These are phyloP conservation scores for Grammomys surdaster DNA, from an alignment of 2,113 vertebrate species.

Conservation along the genomic window DNA sequence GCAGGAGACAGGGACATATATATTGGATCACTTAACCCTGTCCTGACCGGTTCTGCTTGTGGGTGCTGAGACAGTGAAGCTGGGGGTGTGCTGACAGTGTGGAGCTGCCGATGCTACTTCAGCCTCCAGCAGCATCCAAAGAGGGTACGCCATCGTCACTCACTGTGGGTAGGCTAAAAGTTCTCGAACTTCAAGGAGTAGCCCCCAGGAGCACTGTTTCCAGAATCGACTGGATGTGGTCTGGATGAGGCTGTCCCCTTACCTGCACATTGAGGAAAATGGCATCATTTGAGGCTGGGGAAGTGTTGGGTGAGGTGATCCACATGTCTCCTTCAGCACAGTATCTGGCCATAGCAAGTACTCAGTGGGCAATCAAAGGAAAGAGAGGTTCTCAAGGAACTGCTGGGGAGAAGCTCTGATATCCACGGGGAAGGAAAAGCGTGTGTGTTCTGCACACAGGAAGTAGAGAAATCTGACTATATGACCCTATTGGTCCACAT, in stretches of 20 bases:
- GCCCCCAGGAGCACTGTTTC: neutral
- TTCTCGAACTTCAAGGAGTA: neutral
- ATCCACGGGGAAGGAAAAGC: neutral
- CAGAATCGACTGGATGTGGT: neutral
- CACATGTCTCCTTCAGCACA: neutral
- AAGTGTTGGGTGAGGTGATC: neutral
- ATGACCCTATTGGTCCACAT: neutral
- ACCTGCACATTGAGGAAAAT: neutral
- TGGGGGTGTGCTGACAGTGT: neutral
- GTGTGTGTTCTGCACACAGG: too few relatives aligned
- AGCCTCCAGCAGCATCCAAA: neutral
- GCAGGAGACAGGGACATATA: neutral
- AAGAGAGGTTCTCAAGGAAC: neutral
- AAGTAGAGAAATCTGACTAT: neutral
- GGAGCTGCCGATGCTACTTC: neutral
- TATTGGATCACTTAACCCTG: neutral
- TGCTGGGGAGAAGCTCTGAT: neutral
- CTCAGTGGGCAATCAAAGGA: neutral
- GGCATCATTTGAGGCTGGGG: accelerated
- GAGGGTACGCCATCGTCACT: neutral
- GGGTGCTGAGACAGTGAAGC: neutral
- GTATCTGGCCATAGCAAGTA: accelerated
- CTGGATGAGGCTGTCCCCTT: neutral
- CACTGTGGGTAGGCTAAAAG: neutral
- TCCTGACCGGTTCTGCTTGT: accelerated